Evolutionary conservation across 2,113 vertebrate genomes (phyloP).

Genomic region (Piaya cayana): DNA sequence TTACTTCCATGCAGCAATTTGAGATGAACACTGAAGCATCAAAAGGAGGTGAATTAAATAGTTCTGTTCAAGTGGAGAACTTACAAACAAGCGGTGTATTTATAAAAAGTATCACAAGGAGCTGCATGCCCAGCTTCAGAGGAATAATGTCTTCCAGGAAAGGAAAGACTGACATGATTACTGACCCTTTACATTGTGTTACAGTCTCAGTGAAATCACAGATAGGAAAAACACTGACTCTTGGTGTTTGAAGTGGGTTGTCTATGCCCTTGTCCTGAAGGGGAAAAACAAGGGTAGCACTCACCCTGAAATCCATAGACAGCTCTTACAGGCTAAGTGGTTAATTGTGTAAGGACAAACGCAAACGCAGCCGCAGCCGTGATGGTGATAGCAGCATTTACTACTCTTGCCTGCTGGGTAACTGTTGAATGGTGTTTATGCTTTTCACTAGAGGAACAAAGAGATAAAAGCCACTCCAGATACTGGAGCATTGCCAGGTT

Average conservation of each 20-base stretch:
- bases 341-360: constrained; percentile 44
- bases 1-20: constrained; percentile 51
- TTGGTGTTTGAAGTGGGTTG: neutral
- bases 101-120: constrained; percentile 37
- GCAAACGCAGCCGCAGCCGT: neutral
- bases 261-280: constrained; percentile 31
- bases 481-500: neutral
- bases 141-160: neutral
- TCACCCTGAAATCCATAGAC: neutral
- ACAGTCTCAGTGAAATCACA: neutral
- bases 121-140: neutral
- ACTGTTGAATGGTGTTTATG: neutral
- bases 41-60: constrained; percentile 53
- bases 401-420: constrained; percentile 29
- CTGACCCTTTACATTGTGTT: constrained; percentile 4
- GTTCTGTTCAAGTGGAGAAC: constrained; percentile 49
- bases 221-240: neutral
- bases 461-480: constrained; percentile 38
- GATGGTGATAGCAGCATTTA: constrained; percentile 2
- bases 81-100: constrained; percentile 45
- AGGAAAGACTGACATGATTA: neutral
- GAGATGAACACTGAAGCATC: constrained; percentile 43
- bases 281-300: constrained; percentile 20
- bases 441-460: constrained; percentile 7
- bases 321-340: constrained; percentile 16